A percentile compares a stretch with the other conserved stretches of the same genome.
These are phyloP conservation scores for Panzeria rudis DNA, from an alignment of 2,888 invertebrate species.

Conservation along the genomic window DNA sequence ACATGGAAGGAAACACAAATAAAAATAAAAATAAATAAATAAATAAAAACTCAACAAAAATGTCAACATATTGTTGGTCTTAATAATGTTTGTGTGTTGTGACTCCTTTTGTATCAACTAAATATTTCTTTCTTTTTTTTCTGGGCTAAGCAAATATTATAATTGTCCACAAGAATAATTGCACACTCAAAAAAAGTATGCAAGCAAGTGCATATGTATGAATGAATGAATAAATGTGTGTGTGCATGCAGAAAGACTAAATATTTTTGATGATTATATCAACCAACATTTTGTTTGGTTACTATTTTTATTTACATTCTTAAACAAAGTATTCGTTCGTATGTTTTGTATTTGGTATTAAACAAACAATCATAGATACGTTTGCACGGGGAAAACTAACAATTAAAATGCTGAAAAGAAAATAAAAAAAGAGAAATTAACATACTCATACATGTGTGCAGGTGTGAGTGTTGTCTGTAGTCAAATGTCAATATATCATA, in stretches of 20 bases:
- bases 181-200: slow-evolving; percentile 38
- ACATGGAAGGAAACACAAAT: slow-evolving; percentile 23
- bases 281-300: slow-evolving; percentile 52
- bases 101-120: slow-evolving; percentile 10
- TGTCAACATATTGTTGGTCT: slow-evolving; percentile 46
- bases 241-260: neutral
- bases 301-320: slow-evolving; percentile 39
- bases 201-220: neutral
- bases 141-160: slow-evolving; percentile 69
- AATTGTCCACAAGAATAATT: slow-evolving; percentile 66
- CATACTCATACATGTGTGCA: neutral
- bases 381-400: slow-evolving; percentile 35
- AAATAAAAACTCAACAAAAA: slow-evolving; percentile 16
- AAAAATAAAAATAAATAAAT: neutral
- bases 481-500: slow-evolving; percentile 54
- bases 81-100: neutral
- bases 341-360: neutral
- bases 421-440: slow-evolving; percentile 7
- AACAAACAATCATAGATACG: slow-evolving; percentile 32
- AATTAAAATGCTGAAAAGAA: slow-evolving; percentile 46
- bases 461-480: slow-evolving; percentile 2
- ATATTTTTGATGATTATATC: slow-evolving; percentile 43
- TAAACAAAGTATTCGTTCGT: slow-evolving; percentile 4
- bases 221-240: neutral
- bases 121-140: slow-evolving; percentile 30